Percentiles rank a stretch among this genome's conserved stretches.
phyloP scores from a whole-genome alignment of 2,888 invertebrate species.

The Meloe dianella region DNA sequence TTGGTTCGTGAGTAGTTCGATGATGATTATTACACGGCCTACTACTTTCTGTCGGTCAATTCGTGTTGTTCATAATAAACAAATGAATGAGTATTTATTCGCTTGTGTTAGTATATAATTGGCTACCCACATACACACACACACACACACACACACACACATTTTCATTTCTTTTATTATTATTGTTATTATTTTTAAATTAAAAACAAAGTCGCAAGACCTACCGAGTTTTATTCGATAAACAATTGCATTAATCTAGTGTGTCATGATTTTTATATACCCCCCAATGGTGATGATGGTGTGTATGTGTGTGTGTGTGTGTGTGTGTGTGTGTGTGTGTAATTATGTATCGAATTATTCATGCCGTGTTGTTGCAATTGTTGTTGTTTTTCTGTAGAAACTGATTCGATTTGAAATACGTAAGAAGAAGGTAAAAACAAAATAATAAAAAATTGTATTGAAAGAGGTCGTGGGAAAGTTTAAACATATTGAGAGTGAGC shows the following conservation, averaged over 20 bases:
- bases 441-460: not conserved
- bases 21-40: slow-evolving; percentile 41
- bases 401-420: not conserved
- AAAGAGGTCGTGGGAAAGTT: slow-evolving; percentile 8
- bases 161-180: not conserved
- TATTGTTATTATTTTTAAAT: not conserved
- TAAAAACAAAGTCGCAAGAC: not conserved
- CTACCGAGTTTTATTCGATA: no score
- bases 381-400: no score
- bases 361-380: no score
- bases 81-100: slow-evolving; percentile 42
- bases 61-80: slow-evolving; percentile 45
- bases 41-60: slow-evolving; percentile 40
- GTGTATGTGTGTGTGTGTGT: no score
- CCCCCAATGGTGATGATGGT: no score
- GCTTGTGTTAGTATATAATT: slow-evolving; percentile 37
- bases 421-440: not conserved
- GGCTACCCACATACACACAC: slow-evolving; percentile 33
- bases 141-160: no score
- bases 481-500: slow-evolving; percentile 8
- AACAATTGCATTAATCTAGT: no score
- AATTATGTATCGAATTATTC: no score
- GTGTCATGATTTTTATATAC: no score
- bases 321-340: no score
- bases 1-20: slow-evolving; percentile 39